Conservation (phyloP, 2,113 vertebrate genomes). For the Rhinolophus ferrumequinum region DNA sequence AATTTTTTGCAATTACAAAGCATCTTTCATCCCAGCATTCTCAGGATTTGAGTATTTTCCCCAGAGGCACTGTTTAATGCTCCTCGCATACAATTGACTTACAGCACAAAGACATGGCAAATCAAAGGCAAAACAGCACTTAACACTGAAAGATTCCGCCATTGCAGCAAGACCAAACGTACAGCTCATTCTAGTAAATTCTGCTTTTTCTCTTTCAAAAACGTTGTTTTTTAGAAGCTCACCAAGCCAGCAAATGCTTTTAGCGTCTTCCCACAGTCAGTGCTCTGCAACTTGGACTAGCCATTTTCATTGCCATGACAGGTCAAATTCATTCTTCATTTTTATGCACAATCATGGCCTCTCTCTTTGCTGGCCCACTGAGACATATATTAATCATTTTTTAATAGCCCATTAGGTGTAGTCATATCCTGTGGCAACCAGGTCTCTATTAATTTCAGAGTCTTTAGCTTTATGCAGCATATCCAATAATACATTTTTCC, state of each 20-base stretch:
- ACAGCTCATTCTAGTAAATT: conserved; percentile 35
- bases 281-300: background rate
- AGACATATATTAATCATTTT: conserved; percentile 73
- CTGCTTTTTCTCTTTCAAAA: background rate
- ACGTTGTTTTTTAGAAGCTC: background rate
- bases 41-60: conserved; percentile 29
- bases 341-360: conserved; percentile 63
- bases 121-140: conserved; percentile 43
- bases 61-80: background rate
- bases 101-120: background rate
- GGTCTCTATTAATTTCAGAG: conserved; percentile 78
- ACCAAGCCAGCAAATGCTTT: background rate
- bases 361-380: conserved; percentile 68
- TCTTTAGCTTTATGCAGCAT: conserved; percentile 71
- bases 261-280: background rate
- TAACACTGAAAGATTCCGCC: background rate
- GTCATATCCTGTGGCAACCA: conserved; percentile 65
- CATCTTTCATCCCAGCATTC: conserved; percentile 47
- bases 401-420: conserved; percentile 68
- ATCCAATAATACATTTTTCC: conserved; percentile 58
- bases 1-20: conserved; percentile 57
- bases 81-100: background rate
- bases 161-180: conserved; percentile 1
- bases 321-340: conserved; percentile 69
- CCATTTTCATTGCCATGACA: background rate